Conservation (phyloP, 2,888 invertebrate species). For the Trichopria drosophilae region DNA sequence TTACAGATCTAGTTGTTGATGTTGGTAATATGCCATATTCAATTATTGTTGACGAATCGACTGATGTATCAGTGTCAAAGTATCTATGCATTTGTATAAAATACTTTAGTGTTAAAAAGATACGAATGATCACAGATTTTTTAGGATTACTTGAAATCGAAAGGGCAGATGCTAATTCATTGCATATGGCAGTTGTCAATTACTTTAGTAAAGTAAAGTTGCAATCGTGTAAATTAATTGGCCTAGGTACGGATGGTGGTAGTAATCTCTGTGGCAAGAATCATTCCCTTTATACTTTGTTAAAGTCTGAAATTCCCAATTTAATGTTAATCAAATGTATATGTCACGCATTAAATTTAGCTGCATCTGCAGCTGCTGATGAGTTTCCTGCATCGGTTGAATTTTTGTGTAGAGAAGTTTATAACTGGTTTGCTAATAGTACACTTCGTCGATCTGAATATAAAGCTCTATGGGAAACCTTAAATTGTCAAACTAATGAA, state of each 20-base stretch:
- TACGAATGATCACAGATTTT: slow-evolving; percentile 26
- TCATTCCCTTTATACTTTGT: slow-evolving; percentile 36
- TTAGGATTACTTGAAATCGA: slow-evolving; percentile 24
- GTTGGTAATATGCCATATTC: slow-evolving; percentile 24
- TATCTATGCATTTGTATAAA: slow-evolving; percentile 31
- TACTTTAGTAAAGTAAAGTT: slow-evolving; percentile 12
- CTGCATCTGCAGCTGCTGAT: slow-evolving; percentile 17
- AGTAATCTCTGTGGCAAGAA: slow-evolving; percentile 36
- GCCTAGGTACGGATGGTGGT: slow-evolving; percentile 40
- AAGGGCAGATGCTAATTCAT: slow-evolving; percentile 11
- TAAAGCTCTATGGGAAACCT: slow-evolving; percentile 27
- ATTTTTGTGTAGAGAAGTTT: slow-evolving; percentile 33
- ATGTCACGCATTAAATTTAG: slow-evolving; percentile 32
- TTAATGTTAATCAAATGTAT: slow-evolving; percentile 35
- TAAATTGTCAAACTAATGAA: slow-evolving; percentile 15
- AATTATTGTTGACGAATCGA: slow-evolving; percentile 34
- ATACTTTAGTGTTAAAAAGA: slow-evolving; percentile 31
- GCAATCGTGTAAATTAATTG: slow-evolving; percentile 31
- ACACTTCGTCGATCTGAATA: slow-evolving; percentile 29
- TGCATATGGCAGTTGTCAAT: background rate
- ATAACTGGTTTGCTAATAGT: slow-evolving; percentile 35
- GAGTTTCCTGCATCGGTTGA: slow-evolving; percentile 34
- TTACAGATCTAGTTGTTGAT: slow-evolving; percentile 25
- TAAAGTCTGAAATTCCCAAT: slow-evolving; percentile 33
- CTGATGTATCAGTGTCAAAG: slow-evolving; percentile 29